A percentile compares a stretch with the other conserved stretches of the same genome.
phyloP scores from a whole-genome alignment of 2,888 invertebrate species.

The Octonoba sinensis region DNA sequence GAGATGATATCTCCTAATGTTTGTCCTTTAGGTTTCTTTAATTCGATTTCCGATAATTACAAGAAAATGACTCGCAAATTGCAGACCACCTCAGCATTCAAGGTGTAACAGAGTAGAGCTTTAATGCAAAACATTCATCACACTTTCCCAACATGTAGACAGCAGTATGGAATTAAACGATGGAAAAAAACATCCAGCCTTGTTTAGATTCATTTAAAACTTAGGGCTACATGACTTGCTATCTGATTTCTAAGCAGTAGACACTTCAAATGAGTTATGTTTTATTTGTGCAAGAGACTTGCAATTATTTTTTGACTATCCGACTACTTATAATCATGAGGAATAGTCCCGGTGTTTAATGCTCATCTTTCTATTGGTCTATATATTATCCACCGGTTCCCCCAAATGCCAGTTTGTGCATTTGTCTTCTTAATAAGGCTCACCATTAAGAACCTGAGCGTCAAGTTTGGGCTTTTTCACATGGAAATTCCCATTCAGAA shows the following conservation, averaged over 20 bases:
- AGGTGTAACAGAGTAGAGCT: constrained; percentile 24
- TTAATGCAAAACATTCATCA: constrained; percentile 51
- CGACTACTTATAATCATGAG: constrained; percentile 40
- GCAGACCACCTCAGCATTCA: constrained; percentile 41
- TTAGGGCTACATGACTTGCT: too few species aligned
- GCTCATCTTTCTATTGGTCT: constrained; percentile 13
- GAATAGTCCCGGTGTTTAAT: constrained; percentile 30
- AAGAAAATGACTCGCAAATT: constrained; percentile 55
- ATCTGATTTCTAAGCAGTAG: too few species aligned
- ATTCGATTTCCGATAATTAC: constrained; percentile 59
- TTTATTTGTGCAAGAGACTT: constrained; percentile 49
- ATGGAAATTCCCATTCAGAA: too few species aligned
- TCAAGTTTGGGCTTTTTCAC: too few species aligned
- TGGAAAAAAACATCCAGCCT: too few species aligned
- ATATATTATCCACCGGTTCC: too few species aligned
- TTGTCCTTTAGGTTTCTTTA: constrained; percentile 41
- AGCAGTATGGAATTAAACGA: too few species aligned
- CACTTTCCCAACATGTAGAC: neutral
- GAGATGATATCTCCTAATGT: constrained; percentile 15
- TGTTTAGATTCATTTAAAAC: too few species aligned
- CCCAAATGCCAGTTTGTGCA: too few species aligned
- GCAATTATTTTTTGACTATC: constrained; percentile 45
- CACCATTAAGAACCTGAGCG: too few species aligned
- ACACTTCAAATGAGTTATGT: constrained; percentile 43
- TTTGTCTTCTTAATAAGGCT: too few species aligned